phyloP scores from a whole-genome alignment of 2,113 vertebrate genomes.

The Leptobrachium leishanense region DNA sequence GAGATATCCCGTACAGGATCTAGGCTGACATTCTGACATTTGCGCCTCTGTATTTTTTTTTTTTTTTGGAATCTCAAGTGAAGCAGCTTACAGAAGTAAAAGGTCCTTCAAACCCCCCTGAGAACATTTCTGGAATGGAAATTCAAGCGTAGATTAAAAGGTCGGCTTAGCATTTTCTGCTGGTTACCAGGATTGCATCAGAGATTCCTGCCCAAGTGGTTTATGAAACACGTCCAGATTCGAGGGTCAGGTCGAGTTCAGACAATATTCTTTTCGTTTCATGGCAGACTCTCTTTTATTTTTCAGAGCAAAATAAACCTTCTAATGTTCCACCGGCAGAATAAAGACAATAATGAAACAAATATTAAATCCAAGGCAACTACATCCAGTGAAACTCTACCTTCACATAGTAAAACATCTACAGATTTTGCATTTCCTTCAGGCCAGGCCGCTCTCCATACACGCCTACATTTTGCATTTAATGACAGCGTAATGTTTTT shows the following conservation, averaged over 20 bases:
- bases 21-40: too few species aligned
- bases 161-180: constrained; percentile 55
- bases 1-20: too few species aligned
- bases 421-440: too few species aligned
- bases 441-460: too few species aligned
- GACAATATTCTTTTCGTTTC: constrained; percentile 27
- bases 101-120: constrained; percentile 2
- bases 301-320: neutral
- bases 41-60: neutral
- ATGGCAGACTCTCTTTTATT: neutral
- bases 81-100: neutral
- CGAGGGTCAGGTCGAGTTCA: constrained; percentile 68
- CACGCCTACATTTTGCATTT: too few species aligned
- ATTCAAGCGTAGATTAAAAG: constrained; percentile 53
- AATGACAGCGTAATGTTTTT: too few species aligned
- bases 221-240: constrained; percentile 58
- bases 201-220: constrained; percentile 57
- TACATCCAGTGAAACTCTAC: neutral
- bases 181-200: constrained; percentile 56
- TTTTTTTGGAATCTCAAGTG: neutral
- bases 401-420: neutral
- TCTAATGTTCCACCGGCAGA: neutral
- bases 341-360: constrained; percentile 20
- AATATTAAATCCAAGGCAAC: neutral
- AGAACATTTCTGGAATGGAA: constrained; percentile 52